Base-by-base conservation (phyloP, 2,113 vertebrate genomes). In the Albula glossodonta region DNA sequence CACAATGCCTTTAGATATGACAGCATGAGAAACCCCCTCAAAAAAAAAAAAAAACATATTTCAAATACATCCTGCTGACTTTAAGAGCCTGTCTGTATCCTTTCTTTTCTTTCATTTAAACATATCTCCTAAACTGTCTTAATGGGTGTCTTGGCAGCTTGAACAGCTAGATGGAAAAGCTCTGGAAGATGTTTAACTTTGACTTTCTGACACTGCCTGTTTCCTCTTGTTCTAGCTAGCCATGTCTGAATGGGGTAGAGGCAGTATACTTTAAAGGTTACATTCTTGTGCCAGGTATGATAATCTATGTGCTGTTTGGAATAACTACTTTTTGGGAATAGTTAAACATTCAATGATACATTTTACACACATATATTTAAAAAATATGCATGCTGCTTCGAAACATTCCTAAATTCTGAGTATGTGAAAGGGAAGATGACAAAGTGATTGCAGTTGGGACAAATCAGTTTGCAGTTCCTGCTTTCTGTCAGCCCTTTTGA, bases 1-100 rank as follows among this genome's bases (percentile, higher is more conserved):
- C 89, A 82, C 57, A 50, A 56, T 51, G 79, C 84, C 66, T 79
- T 86, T 85, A 56, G 83, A 89, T 86, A 81, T 57, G 83, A 86
- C 84, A 51, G 84, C 79, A 10, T 78, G 80, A 70, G 53, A 88
- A 63, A 70, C 80, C 81, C 77, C 83, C 78, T 5, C 53, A 86
- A 85, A 80, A 77, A 80, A 84, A 89, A 80, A 51, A 52, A n/a
- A 10, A 50, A 51, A n/a, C 82, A 49, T 70, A 63, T 74, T 84
- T 84, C 63, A 52, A 66, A 74, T 52, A 74, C 56, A 81, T 78
- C 81, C 81, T 51, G n/a, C 66, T 49, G n/a, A 51, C 48, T 78
- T 80, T 84, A 84, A 78, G 22, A 78, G 66, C 52, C 48, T 77
- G 83, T 82, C 57, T 49, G 17, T 41, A 49, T 80, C 12, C 15